Evolutionary conservation across 2,797 vertebrate species (phyloP).

Genomic region (Lutjanus argentimaculatus): DNA sequence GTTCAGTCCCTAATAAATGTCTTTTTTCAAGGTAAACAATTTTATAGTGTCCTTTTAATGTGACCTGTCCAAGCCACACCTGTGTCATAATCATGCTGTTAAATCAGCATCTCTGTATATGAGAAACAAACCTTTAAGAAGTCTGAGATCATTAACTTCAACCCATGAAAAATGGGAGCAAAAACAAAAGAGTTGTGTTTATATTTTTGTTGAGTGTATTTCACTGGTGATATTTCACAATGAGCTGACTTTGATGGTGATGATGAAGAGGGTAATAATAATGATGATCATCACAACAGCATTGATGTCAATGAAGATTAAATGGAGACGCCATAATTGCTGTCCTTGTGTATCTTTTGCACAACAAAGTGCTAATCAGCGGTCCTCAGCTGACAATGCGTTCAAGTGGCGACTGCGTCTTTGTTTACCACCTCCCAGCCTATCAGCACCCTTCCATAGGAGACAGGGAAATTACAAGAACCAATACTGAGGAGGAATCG

Average conservation of each 20-base stretch:
- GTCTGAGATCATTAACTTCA: too few species aligned
- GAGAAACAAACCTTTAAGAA: too few species aligned
- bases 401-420: slow-evolving; percentile 44
- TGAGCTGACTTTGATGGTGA: slow-evolving; percentile 47
- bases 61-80: too few species aligned
- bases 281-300: slow-evolving; percentile 40
- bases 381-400: slow-evolving; percentile 23
- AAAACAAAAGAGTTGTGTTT: too few species aligned
- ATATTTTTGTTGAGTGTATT: neutral
- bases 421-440: slow-evolving; percentile 59
- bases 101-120: too few species aligned
- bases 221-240: slow-evolving; percentile 30
- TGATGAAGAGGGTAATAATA: slow-evolving; percentile 57
- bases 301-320: slow-evolving; percentile 58
- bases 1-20: too few species aligned
- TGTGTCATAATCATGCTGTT: too few species aligned
- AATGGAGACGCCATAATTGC: slow-evolving; percentile 49
- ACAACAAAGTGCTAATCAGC: slow-evolving; percentile 33
- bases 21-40: too few species aligned
- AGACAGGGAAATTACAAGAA: slow-evolving; percentile 61
- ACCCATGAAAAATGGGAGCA: too few species aligned
- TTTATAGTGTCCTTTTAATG: too few species aligned
- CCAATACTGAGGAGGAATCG: slow-evolving; percentile 62
- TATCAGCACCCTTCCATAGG: slow-evolving; percentile 33
- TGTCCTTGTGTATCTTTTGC: slow-evolving; percentile 40